phyloP scores from a whole-genome alignment of 1,140 invertebrate genomes.

The Drosophila prosaltans region DNA sequence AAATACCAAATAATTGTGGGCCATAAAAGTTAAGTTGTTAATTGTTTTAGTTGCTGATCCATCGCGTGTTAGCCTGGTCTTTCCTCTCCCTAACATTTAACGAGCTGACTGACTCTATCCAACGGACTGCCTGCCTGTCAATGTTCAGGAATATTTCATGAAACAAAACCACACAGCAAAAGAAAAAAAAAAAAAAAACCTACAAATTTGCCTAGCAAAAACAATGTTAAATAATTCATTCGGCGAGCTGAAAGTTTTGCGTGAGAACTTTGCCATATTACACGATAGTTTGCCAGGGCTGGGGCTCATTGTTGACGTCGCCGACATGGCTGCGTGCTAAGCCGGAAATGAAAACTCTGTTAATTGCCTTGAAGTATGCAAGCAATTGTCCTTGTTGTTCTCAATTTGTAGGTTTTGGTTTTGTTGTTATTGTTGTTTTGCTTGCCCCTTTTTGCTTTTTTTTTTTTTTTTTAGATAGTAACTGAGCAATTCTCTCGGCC shows the following conservation, averaged over 20 bases:
- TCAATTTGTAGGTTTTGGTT: constrained; percentile 29
- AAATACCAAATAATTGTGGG: constrained; percentile 78
- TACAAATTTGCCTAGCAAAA: constrained; percentile 45
- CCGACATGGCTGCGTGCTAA: constrained; percentile 63
- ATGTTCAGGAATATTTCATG: constrained; percentile 64
- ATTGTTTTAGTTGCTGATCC: constrained; percentile 53
- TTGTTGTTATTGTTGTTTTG: constrained; percentile 1
- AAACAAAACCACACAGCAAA: constrained; percentile 28
- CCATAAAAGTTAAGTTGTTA: constrained; percentile 79
- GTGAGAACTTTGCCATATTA: constrained; percentile 78
- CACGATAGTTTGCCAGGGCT: constrained; percentile 45
- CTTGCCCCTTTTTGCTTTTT: too few relatives aligned
- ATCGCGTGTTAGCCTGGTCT: constrained; percentile 50
- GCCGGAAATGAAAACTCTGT: constrained; percentile 75
- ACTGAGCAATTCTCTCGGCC: constrained; percentile 42
- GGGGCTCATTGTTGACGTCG: constrained; percentile 45
- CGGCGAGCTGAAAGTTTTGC: constrained; percentile 68
- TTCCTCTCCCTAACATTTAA: constrained; percentile 54
- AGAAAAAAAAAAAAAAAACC: constrained; percentile 11
- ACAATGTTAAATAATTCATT: constrained; percentile 80
- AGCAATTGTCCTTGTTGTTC: constrained; percentile 50
- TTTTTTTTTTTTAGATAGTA: constrained; percentile 59
- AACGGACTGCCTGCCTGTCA: constrained; percentile 51
- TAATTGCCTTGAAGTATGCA: constrained; percentile 79
- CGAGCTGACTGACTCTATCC: constrained; percentile 35